A percentile compares a stretch with the other conserved stretches of the same genome.
These are phyloP conservation scores for Gymnorhina tibicen DNA, from an alignment of 2,113 vertebrate species.

Conservation along the genomic window DNA sequence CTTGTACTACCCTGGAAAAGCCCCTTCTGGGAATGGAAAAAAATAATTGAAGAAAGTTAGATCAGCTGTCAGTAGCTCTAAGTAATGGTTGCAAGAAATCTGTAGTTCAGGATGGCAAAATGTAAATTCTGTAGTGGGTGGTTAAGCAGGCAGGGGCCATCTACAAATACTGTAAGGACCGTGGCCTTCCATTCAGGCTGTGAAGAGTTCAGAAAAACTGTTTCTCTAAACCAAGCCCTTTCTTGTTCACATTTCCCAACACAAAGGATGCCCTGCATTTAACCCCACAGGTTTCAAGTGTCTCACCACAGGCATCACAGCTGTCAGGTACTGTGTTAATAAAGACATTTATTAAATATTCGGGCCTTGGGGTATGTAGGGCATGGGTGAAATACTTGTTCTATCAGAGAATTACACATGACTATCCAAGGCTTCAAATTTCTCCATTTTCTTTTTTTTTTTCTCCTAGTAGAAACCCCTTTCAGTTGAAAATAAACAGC, in stretches of 20 bases:
- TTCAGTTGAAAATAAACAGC: background rate
- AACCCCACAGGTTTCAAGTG: background rate
- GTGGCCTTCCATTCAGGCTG: background rate
- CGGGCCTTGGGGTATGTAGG: background rate
- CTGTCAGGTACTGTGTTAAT: background rate
- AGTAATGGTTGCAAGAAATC: background rate
- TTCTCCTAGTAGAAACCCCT: rapidly evolving
- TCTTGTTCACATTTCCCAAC: background rate
- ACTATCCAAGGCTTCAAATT: background rate
- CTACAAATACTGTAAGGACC: background rate
- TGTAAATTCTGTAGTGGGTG: background rate
- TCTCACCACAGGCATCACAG: background rate
- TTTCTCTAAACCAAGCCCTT: background rate
- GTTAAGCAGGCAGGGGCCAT: background rate
- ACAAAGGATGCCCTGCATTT: background rate
- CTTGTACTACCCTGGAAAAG: background rate
- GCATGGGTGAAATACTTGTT: background rate
- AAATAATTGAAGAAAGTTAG: background rate
- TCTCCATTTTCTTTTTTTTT: background rate
- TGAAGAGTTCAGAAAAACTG: background rate
- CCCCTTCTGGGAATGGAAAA: background rate
- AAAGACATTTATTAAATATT: background rate
- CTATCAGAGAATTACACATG: background rate
- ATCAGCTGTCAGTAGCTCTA: background rate
- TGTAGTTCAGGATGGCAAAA: background rate